Base-by-base conservation (phyloP, 2,797 vertebrate genomes). In the Pachyuromys duprasi region DNA sequence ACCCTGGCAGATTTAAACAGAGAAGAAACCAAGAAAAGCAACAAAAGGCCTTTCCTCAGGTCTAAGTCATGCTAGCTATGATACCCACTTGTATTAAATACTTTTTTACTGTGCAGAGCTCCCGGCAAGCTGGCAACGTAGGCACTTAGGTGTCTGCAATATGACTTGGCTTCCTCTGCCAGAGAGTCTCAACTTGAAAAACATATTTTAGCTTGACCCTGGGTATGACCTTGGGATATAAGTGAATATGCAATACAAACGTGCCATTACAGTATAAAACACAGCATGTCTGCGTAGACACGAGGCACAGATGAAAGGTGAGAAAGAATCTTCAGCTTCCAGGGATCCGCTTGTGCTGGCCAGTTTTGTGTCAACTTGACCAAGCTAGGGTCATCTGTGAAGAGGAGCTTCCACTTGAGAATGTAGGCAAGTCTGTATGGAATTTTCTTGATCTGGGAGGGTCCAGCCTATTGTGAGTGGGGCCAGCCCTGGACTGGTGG, bases 1-100 rank as follows among this genome's bases (percentile, higher is more conserved):
- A 67, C 4, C 8, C 8, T 81, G 62, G 20, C 24, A 63, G 31
- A 79, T 67, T 86, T 70, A 83, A 84, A 49, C 33, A 57, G 60
- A 88, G 15, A 24, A 74, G 76, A 60, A 36, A 55, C 62, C 22
- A 65, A 93, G 33, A 84, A 91, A 93, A 91, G 45, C 70, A 90
- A 76, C 3, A 18, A 45, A 80, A 86, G 57, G 24, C 28, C 78
- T 42, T 82, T 69, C 28, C 55, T 55, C 17, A 53, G 81, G 36
- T 75, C 62, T 53, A 31, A 20, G 28, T 94, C 33, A 65, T 13
- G 11, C 9, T 65, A 75, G 15, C 24, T 67, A n/a, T 75, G 76
- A 75, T 87, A 82, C 31, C n/a, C 49, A 67, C 39, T 8, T 17
- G 3, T 14, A 20, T 55, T 39, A 60, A 86, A 62, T 7, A 22